These are phyloP conservation scores for Crypturellus undulatus DNA, from an alignment of 2,113 vertebrate genomes.

Conservation along the genomic window DNA sequence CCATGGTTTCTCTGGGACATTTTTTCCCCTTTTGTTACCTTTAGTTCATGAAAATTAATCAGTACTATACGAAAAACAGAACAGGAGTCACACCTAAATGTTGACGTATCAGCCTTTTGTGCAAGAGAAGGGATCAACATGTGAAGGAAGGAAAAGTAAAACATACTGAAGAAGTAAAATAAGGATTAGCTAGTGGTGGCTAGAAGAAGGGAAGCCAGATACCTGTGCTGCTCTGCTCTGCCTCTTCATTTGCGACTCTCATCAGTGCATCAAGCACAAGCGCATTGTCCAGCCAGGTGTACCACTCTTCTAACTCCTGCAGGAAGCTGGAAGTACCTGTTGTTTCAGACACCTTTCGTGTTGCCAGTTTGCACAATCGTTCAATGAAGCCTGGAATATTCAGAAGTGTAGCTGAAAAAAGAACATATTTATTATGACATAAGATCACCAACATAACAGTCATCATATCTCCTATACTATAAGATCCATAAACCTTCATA, in stretches of 20 bases:
- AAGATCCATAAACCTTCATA: background rate
- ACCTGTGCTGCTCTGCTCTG: constrained; percentile 96
- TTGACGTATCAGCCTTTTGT: accelerated
- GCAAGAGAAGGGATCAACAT: background rate
- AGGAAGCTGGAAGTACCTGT: constrained; percentile 91
- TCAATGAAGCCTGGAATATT: constrained; percentile 98
- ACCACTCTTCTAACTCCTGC: constrained; percentile 98
- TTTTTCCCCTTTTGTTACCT: background rate
- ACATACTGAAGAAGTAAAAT: background rate
- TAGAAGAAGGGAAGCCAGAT: background rate
- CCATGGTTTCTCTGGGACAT: background rate
- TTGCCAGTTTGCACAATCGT: constrained; percentile 94
- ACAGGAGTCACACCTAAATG: background rate
- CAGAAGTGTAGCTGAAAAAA: constrained; percentile 87
- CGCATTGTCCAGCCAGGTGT: constrained; percentile 96
- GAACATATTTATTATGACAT: background rate
- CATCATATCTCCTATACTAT: background rate
- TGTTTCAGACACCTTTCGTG: constrained; percentile 93
- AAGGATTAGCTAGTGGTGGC: background rate
- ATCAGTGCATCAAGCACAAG: constrained; percentile 95
- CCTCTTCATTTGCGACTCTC: constrained; percentile 95
- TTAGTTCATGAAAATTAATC: background rate
- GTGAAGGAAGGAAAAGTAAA: background rate
- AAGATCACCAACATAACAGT: background rate
- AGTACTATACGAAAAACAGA: background rate